Conservation (phyloP, 2,888 invertebrate species). For the Stictocephala bisonia region DNA sequence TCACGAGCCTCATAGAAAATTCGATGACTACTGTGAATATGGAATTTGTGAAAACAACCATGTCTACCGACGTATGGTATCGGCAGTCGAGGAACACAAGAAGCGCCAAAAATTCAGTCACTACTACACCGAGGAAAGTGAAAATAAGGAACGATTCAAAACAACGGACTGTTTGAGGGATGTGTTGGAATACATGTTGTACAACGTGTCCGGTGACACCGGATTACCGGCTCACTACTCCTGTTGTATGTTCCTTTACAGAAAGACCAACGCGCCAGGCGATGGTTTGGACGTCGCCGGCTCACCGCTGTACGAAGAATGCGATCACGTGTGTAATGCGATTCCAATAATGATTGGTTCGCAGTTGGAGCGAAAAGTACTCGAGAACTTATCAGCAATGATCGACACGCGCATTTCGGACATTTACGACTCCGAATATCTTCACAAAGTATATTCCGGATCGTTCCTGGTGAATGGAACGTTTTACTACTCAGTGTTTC, state of each 20-base stretch:
- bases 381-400: background rate
- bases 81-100: background rate
- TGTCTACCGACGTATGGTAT: background rate
- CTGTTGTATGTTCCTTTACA: background rate
- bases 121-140: no score
- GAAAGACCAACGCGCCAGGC: no score
- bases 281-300: no score
- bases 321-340: conserved; percentile 2
- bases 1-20: background rate
- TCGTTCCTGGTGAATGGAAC: conserved; percentile 1
- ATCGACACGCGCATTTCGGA: background rate
- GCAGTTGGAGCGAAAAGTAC: background rate
- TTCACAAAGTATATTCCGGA: background rate
- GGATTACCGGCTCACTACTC: background rate
- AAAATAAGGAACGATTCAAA: no score
- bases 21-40: background rate
- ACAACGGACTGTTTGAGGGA: no score
- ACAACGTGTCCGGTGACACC: background rate
- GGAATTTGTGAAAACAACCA: background rate
- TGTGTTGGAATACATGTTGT: background rate
- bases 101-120: background rate
- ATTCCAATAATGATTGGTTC: background rate
- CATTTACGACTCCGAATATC: background rate
- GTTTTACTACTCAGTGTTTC: conserved; percentile 5
- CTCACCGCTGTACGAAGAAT: no score